Conservation (phyloP, 2,113 vertebrate species). For the Brachyhypopomus occidentalis region DNA sequence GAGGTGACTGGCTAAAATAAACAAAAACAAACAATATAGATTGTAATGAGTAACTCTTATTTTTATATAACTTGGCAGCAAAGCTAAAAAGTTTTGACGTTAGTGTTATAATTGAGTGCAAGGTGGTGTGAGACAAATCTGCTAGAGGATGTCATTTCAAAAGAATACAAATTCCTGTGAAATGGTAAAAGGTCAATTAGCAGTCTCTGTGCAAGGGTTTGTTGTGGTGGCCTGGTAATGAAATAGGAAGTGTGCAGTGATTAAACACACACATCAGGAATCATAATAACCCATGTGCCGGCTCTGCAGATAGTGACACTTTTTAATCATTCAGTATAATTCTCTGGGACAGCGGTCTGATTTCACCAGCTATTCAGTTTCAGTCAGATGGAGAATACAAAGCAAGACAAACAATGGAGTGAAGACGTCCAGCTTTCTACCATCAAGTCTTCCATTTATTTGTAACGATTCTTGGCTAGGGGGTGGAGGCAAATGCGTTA, state of each 20-base stretch:
- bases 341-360: conserved; percentile 12
- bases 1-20: conserved; percentile 37
- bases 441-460: not conserved
- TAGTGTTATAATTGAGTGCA: conserved; percentile 37
- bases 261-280: conserved; percentile 36
- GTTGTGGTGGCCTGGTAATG: conserved; percentile 31
- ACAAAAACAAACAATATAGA: no score
- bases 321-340: conserved; percentile 34
- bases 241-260: conserved; percentile 23
- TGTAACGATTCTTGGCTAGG: no score
- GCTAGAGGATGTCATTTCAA: conserved; percentile 10
- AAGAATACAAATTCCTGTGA: conserved; percentile 7
- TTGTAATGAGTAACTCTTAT: no score
- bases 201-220: conserved; percentile 35
- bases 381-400: conserved; percentile 10
- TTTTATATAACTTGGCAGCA: conserved; percentile 10
- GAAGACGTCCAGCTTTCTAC: conserved; percentile 1
- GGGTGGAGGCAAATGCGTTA: no score
- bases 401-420: conserved; percentile 7
- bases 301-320: not conserved
- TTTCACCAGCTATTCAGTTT: conserved; percentile 31
- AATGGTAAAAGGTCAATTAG: conserved; percentile 47
- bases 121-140: conserved; percentile 20
- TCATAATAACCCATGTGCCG: not conserved
- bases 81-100: conserved; percentile 15